A percentile compares a stretch with the other conserved stretches of the same genome.
Conservation (phyloP, 2,797 vertebrate species). For the Sciurus vulgaris region DNA sequence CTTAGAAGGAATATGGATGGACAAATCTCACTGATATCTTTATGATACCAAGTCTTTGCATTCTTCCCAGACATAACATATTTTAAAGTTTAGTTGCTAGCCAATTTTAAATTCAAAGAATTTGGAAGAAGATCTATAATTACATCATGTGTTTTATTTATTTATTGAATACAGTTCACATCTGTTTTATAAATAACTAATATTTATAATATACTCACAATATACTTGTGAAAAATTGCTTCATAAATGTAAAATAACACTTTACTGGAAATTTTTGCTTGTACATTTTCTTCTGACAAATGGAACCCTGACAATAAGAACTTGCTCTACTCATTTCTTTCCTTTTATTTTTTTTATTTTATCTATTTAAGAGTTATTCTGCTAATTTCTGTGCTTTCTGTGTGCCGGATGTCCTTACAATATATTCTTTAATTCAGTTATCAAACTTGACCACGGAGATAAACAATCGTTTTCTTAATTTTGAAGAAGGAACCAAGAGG, state of each 20-base stretch:
- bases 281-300: neutral
- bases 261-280: neutral
- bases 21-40: neutral
- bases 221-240: neutral
- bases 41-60: neutral
- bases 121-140: neutral
- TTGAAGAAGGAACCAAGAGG: constrained; percentile 43
- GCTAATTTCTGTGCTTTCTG: neutral
- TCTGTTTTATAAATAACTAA: constrained; percentile 28
- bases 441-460: neutral
- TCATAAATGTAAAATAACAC: neutral
- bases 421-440: constrained; percentile 45
- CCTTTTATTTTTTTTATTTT: too few relatives aligned
- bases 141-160: neutral
- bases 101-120: neutral
- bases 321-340: neutral
- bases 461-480: neutral
- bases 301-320: neutral
- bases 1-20: neutral
- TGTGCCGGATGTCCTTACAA: constrained; percentile 69
- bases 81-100: neutral
- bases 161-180: neutral
- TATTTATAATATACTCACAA: neutral
- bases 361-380: too few relatives aligned
- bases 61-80: neutral